A percentile compares a stretch with the other conserved stretches of the same genome.
These are phyloP conservation scores for Telmatherina bonti DNA, from an alignment of 2,797 vertebrate species.

Conservation along the genomic window DNA sequence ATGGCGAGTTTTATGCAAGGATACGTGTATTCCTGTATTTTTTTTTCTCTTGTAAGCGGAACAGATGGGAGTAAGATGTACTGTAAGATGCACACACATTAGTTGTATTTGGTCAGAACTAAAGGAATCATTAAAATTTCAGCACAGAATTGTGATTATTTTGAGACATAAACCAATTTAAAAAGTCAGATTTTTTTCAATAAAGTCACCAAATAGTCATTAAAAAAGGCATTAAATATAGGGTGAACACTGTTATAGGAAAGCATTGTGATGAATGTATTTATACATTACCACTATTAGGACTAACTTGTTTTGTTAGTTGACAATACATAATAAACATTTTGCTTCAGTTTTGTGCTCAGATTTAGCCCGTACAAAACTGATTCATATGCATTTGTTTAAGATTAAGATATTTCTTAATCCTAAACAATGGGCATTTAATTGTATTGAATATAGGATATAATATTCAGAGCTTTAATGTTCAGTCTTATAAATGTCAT, in stretches of 20 bases:
- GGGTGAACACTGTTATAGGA: background rate
- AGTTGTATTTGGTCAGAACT: background rate
- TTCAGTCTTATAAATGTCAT: background rate
- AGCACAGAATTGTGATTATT: background rate
- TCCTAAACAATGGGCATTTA: background rate
- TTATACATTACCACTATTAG: background rate
- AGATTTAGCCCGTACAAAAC: too few relatives aligned
- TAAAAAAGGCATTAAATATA: background rate
- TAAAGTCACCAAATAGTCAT: background rate
- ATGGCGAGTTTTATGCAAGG: background rate
- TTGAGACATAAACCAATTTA: background rate
- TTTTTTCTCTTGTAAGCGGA: background rate
- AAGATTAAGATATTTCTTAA: too few relatives aligned
- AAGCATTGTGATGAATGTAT: background rate
- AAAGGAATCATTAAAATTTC: background rate
- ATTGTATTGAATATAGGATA: background rate
- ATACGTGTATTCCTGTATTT: background rate
- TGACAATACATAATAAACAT: background rate
- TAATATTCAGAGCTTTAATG: background rate
- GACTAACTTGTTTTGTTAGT: too few relatives aligned
- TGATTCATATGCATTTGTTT: background rate
- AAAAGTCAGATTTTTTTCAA: background rate
- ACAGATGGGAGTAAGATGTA: background rate
- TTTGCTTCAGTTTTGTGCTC: background rate
- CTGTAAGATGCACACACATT: background rate